Conservation (phyloP, 2,113 vertebrate species). For the Maccullochella peelii region DNA sequence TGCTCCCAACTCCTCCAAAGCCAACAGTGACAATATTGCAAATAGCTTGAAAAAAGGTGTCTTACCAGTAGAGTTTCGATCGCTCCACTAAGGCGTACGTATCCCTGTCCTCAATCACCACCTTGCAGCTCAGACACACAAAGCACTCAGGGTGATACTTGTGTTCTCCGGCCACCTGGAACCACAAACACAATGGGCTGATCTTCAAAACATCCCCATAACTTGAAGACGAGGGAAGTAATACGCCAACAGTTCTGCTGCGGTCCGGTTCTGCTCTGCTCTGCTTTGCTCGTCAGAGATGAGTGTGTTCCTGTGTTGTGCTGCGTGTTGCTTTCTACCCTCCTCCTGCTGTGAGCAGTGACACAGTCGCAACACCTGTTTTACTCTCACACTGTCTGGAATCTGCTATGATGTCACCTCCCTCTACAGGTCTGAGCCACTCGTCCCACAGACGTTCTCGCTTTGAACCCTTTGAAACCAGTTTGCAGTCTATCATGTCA, state of each 20-base stretch:
- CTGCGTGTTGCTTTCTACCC: background rate
- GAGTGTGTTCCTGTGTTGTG: background rate
- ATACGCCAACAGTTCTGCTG: background rate
- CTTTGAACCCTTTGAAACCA: conserved; percentile 20
- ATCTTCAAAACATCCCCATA: background rate
- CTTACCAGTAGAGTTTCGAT: conserved; percentile 94
- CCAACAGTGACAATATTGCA: background rate
- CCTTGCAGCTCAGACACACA: conserved; percentile 94
- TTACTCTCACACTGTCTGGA: conserved; percentile 76
- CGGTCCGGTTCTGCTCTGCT: conserved; percentile 21
- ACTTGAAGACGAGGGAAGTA: background rate
- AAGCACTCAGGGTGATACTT: conserved; percentile 99
- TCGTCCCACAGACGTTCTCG: conserved; percentile 16
- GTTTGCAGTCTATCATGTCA: background rate
- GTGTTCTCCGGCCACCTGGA: conserved; percentile 95
- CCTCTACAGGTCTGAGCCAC: conserved; percentile 38
- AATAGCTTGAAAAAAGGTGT: conserved; percentile 14
- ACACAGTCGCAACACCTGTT: conserved; percentile 78
- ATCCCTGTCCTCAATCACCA: conserved; percentile 95
- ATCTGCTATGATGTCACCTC: conserved; percentile 77
- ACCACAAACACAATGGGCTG: conserved; percentile 54
- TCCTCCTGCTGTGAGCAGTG: conserved; percentile 28
- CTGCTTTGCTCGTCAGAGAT: background rate
- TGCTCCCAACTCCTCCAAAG: background rate
- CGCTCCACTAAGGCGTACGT: conserved; percentile 94